Evolutionary conservation across 1,140 invertebrate genomes (phyloP).

Genomic region (Polypedilum pembai): DNA sequence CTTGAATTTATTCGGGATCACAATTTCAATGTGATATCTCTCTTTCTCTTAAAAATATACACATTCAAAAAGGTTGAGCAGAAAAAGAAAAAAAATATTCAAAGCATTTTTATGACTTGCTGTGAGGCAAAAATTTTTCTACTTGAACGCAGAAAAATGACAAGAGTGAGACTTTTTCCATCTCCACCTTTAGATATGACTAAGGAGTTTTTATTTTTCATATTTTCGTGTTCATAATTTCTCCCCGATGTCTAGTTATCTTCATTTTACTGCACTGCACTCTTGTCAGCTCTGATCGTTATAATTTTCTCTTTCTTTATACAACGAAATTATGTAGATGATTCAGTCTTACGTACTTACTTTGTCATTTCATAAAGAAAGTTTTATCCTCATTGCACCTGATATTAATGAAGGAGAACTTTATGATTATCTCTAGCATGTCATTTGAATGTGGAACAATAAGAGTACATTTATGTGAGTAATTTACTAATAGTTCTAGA

Average conservation of each 20-base stretch:
- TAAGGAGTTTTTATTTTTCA: neutral
- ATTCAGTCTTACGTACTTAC: no score
- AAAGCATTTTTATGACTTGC: constrained; percentile 15
- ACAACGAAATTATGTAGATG: no score
- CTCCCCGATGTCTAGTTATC: constrained; percentile 8
- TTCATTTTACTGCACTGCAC: neutral
- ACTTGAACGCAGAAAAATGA: neutral
- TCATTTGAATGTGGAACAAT: no score
- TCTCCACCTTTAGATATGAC: no score
- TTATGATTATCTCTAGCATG: no score
- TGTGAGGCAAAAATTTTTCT: constrained; percentile 12
- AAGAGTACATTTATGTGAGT: no score
- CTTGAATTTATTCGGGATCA: neutral
- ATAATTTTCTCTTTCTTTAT: no score
- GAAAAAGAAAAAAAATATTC: neutral
- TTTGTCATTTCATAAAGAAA: no score
- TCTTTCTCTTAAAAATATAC: neutral
- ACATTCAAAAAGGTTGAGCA: neutral
- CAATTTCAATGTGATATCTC: constrained; percentile 3
- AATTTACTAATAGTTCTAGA: no score
- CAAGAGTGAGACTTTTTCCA: neutral
- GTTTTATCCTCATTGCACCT: no score
- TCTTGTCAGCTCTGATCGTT: no score
- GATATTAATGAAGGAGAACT: no score
- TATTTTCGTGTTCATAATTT: constrained; percentile 1